Evolutionary conservation across 2,888 invertebrate species (phyloP), one percentile per base, ranked within the genome.

Genomic region (Nineta flava): DNA sequence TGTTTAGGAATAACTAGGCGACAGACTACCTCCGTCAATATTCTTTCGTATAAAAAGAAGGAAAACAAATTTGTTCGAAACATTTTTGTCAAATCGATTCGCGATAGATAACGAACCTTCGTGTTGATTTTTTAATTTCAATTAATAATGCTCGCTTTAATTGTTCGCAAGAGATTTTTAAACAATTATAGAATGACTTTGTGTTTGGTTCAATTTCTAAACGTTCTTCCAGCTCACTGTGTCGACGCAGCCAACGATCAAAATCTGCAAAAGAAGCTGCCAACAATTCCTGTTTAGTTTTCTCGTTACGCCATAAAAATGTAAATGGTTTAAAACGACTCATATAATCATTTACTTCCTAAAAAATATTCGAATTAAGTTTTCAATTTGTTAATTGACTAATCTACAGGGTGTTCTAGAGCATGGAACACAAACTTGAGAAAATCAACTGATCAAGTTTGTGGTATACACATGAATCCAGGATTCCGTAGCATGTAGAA

Each of bases 281-380:
- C 55, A 87, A 71, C 9, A 88, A 68, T 59, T 88, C 87, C 0
- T 86, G 70, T 19, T 83, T 75, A n/a, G 80, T 80, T 54, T 84
- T 82, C 61, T 88, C 87, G 58, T 86, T 85, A 58, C 84, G 83
- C 90, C 91, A 91, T 4, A 90, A 68, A 58, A 87, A 86, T 62
- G 85, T 84, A 64, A 93, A 94, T 0, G 87, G 86, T 17, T 83
- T 78, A 88, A 94, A 94, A 57, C 82, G 77, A 58, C 85, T 82
- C 43, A 94, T 77, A 55, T 92, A 83, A 12, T 77, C 78, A 41
- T 76, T 78, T 48, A 93, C 73, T 64, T 93, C 92, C 86, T 87
- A 61, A 38, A 40, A 47, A 6, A n/a, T n/a, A n/a, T n/a, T n/a
- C 26, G 7, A 26, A 26, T 26, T 2, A 9, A n/a, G 10, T 16